phyloP scores from a whole-genome alignment of 2,888 invertebrate genomes.

The Ormyrus pomaceus region DNA sequence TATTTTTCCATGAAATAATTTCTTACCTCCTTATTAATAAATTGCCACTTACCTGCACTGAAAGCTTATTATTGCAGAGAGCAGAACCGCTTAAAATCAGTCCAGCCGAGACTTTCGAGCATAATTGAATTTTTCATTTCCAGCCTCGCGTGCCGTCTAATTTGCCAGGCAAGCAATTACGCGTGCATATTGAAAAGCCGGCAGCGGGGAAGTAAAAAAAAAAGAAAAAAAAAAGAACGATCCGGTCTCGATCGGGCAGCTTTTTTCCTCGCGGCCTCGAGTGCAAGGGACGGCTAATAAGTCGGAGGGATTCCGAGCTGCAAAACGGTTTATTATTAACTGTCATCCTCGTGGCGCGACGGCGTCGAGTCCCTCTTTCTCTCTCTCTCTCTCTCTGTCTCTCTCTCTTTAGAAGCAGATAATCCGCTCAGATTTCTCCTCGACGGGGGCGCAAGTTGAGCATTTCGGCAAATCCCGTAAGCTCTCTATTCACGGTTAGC shows the following conservation, averaged over 20 bases:
- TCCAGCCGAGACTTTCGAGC: no score
- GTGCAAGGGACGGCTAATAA: constrained; percentile 9
- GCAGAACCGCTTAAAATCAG: no score
- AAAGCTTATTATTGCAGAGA: no score
- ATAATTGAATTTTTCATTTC: no score
- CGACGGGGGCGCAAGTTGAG: constrained; percentile 44
- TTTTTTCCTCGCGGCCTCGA: neutral
- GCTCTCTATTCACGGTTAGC: constrained; percentile 56
- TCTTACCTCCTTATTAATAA: no score
- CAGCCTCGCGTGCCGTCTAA: no score
- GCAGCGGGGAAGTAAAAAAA: no score
- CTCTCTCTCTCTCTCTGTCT: constrained; percentile 14
- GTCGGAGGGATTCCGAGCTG: constrained; percentile 4
- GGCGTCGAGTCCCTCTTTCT: constrained; percentile 29
- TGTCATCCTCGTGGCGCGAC: constrained; percentile 26
- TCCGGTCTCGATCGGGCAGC: neutral
- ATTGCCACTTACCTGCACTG: no score
- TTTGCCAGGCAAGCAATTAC: no score
- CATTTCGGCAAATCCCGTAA: constrained; percentile 59
- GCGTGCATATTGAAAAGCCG: no score
- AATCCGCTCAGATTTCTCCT: constrained; percentile 53
- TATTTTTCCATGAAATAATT: no score
- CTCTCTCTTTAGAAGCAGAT: constrained; percentile 46
- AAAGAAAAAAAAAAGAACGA: no score
- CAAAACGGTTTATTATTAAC: constrained; percentile 54